Base-by-base conservation (phyloP, 2,797 vertebrate species). In the Podarcis lilfordi region DNA sequence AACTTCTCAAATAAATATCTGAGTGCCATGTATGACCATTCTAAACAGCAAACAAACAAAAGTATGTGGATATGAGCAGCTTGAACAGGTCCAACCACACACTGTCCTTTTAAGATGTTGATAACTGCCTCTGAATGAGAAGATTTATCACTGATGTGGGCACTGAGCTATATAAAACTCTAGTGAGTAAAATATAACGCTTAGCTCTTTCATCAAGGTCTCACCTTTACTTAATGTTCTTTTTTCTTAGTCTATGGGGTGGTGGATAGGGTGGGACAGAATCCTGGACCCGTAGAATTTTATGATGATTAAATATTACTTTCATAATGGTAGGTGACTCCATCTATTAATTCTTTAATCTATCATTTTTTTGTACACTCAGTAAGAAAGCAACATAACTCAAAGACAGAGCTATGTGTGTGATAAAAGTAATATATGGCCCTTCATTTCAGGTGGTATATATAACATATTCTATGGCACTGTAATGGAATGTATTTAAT, bases 351-450 rank as follows among this genome's bases (percentile, higher is more conserved):
- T 91, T 59, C 81, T 91, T 92, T 82, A 71, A 94, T 92, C 84
- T 89, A 86, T 88, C 1, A 21, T 50, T 29, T 77, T 86, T 64
- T 59, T 43, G 80, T 78, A 84, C 0, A 0, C 55, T 90, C 82
- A 85, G 93, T 82, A 50, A 86, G 94, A 78, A 43, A 87, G 61
- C 80, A 94, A 86, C 43, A 91, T 85, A 87, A 93, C 91, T 93
- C 75, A 85, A 82, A 68, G 86, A 13, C 0, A 66, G 27, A 89
- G 72, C 50, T 88, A 5, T 84, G 43, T 84, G 7, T 89, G 40
- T 0, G 1, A 81, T 74, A 88, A 5, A 76, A 69, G 61, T 82
- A 91, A 93, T 88, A 88, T 85, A 93, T 74, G 86, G 91, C 84
- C 25, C 10, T 10, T 91, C 55, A 72, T 93, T 85, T 32, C 3